Base-by-base conservation (phyloP, 1,140 invertebrate species). In the Bradysia coprophila region DNA sequence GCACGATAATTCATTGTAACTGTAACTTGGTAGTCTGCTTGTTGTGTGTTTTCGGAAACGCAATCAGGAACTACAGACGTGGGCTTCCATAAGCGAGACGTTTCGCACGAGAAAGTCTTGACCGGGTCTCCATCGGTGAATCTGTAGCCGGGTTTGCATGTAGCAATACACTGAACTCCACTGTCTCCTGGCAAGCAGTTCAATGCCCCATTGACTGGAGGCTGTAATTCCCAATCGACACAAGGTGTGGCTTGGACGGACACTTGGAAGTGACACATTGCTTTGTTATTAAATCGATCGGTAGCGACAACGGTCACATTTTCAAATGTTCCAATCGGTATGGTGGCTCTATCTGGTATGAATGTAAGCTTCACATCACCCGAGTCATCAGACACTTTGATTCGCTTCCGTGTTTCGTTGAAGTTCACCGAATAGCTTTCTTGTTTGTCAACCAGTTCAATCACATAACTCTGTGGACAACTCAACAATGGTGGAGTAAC, bases 391-490 rank as follows among this genome's bases (percentile, higher is more conserved):
- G 82, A 81, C 1, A 85, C 78, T 55, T 89, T 91, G 18, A 95
- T 81, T 51, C 83, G 65, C 48, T 76, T 71, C 23, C 85, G 67
- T 0, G 89, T 90, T 51, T 93, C 87, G 55, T 94, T 95, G 58
- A 95, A 95, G 49, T 92, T 88, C 0, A 95, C 84, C 3, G 76
- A 69, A 48, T 92, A 92, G 52, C 78, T 86, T 2, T 91, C 85
- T 65, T 92, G 87, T 51, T 78, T 75, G 45, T 94, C 87, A 0
- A 86, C 77, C 38, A 94, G 62, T 61, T 93, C 89, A 45, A 95
- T 86, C 1, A 93, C 87, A 55, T 94, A 96, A 50, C 90, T 94
- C 58, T 94, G 87, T 1, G 92, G 92, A 57, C 92, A 96, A 53
- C 83, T 89, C 19, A 96, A 58, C 53, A 77, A 75, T n/a, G 92